Conservation (phyloP, 1,140 invertebrate species). For the Lordiphosa stackelbergi region DNA sequence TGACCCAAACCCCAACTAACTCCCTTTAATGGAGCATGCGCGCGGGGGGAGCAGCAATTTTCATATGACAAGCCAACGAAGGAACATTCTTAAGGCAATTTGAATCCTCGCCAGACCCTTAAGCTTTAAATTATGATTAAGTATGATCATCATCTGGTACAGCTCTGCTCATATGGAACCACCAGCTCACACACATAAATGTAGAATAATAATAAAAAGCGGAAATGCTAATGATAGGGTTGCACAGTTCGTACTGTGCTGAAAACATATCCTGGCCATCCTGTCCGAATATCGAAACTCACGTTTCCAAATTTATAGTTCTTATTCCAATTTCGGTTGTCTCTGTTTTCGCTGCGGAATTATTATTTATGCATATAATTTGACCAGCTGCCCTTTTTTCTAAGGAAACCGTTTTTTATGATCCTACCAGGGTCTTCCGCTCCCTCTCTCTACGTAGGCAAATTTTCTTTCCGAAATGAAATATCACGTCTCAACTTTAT, state of each 20-base stretch:
- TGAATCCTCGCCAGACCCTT: conserved; percentile 38
- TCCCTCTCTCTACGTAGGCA: conserved; percentile 45
- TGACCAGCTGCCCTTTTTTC: conserved; percentile 61
- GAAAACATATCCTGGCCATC: conserved; percentile 44
- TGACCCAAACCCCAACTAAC: conserved; percentile 26
- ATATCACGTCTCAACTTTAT: conserved; percentile 75
- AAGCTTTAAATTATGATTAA: conserved; percentile 74
- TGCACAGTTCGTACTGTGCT: conserved; percentile 31
- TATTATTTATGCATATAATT: conserved; percentile 77
- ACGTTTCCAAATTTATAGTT: conserved; percentile 69
- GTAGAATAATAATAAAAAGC: conserved; percentile 73
- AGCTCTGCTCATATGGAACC: conserved; percentile 25
- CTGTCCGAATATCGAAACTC: conserved; percentile 25
- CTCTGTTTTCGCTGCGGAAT: conserved; percentile 36
- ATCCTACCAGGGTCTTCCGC: background rate
- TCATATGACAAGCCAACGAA: conserved; percentile 60
- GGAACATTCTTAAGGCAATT: conserved; percentile 34
- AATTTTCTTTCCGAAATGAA: conserved; percentile 66
- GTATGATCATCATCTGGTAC: conserved; percentile 68
- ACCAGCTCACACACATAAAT: background rate
- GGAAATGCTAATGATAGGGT: conserved; percentile 77
- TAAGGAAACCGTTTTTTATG: conserved; percentile 48
- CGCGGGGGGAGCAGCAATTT: conserved; percentile 49
- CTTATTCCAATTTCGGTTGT: conserved; percentile 38
- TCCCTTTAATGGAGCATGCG: conserved; percentile 39